Conservation (phyloP, 2,113 vertebrate species). For the Xyliphius kryptos region DNA sequence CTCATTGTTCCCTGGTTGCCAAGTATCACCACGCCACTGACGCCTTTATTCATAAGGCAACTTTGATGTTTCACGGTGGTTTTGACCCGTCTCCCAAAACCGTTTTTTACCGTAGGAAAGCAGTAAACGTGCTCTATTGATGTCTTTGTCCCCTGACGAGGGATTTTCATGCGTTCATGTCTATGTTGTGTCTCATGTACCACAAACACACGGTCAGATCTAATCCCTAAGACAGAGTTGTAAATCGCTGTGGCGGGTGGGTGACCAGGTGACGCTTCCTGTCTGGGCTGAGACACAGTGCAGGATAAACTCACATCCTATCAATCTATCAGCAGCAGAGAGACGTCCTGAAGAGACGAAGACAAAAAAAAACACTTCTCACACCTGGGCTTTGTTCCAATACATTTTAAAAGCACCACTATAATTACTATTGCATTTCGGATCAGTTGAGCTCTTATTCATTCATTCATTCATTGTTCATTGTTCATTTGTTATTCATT, state of each 20-base stretch:
- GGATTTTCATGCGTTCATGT: neutral
- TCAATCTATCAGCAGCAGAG: slow-evolving; percentile 1
- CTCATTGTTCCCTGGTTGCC: too few species aligned
- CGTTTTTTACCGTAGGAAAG: too few species aligned
- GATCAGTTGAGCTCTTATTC: too few species aligned
- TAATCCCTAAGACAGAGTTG: slow-evolving; percentile 4
- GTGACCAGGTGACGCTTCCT: slow-evolving; percentile 1
- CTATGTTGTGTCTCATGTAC: neutral
- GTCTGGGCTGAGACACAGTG: neutral
- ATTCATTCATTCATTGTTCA: too few species aligned
- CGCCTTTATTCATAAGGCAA: too few species aligned
- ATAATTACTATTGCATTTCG: too few species aligned
- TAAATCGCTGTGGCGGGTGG: slow-evolving; percentile 5
- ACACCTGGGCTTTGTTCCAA: slow-evolving; percentile 8
- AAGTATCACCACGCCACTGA: too few species aligned
- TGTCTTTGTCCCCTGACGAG: neutral
- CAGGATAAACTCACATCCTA: slow-evolving; percentile 10
- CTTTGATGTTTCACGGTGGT: neutral
- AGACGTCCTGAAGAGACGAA: too few species aligned
- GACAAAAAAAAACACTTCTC: neutral
- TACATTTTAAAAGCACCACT: too few species aligned
- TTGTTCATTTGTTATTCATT: too few species aligned
- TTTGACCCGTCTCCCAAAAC: neutral
- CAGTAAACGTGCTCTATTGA: neutral
- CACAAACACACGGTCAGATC: slow-evolving; percentile 3